Base-by-base conservation (phyloP, 2,888 invertebrate species). In the Lymantria dispar region DNA sequence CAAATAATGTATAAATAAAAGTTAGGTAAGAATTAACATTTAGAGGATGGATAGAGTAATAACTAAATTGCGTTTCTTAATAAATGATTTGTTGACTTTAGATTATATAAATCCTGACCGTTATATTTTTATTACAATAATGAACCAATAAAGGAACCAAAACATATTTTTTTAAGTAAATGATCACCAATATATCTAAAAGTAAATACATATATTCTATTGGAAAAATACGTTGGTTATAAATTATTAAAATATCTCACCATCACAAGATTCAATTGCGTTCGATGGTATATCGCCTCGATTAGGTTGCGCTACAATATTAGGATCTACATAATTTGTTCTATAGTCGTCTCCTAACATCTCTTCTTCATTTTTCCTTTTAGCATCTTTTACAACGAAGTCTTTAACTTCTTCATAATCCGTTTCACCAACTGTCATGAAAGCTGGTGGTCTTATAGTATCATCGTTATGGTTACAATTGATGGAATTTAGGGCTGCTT, bases 341-440 rank as follows among this genome's bases (percentile, higher is more conserved):
- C 85, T 79, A 37, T 85, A 86, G 44, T 89, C 87, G 45, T 91
- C 91, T 41, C 84, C 85, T 68, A 83, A 85, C 89, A 89, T 89
- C 58, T 83, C 72, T 39, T 85, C 84, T 46, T 84, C 85, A n/a
- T 76, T 65, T 54, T 83, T 87, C 57, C 71, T 70, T 47, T 78
- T 74, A n/a, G 77, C 83, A 15, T 85, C 85, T 29, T 79, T 83
- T 9, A 75, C 79, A 11, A 83, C 69, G 44, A 84, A 87, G 44
- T 87, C 87, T 64, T 76, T 80, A 0, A 89, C 85, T 63, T 90
- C 88, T 38, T 83, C 81, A 7, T 81, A 80, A 36, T 91, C 89
- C 11, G 73, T 71, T 39, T 82, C 82, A 48, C 76, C 80, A 0
- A 80, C 78, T 8, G 76, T 75, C 8, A 82, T 62, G 0, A 82